These are phyloP conservation scores for Polypterus bichir DNA, from an alignment of 2,113 vertebrate species.

Conservation along the genomic window DNA sequence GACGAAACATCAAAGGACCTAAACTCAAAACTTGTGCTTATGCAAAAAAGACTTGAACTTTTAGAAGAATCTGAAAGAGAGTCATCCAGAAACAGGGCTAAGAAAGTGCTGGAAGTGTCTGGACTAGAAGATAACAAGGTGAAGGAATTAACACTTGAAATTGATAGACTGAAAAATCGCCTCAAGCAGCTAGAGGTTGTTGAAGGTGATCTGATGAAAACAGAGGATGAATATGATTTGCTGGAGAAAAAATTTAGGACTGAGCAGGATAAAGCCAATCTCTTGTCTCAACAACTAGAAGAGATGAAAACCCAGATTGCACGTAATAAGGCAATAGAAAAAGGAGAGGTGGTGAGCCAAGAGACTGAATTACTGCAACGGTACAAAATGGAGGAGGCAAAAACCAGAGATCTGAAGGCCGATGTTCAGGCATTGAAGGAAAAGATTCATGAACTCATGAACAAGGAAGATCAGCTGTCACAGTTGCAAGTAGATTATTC, in stretches of 20 bases:
- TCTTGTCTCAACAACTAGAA: conserved; percentile 71
- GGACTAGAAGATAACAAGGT: conserved; percentile 68
- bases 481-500: conserved; percentile 81
- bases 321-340: conserved; percentile 80
- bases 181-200: conserved; percentile 83
- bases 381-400: conserved; percentile 73
- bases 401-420: conserved; percentile 63
- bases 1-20: conserved; percentile 67
- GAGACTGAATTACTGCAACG: conserved; percentile 71
- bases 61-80: conserved; percentile 64
- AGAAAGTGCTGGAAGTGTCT: conserved; percentile 42
- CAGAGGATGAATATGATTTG: conserved; percentile 86
- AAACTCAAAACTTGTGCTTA: conserved; percentile 48
- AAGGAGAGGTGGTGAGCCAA: conserved; percentile 66
- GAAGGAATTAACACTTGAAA: conserved; percentile 70
- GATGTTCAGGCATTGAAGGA: conserved; percentile 88
- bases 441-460: conserved; percentile 93
- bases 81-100: conserved; percentile 42
- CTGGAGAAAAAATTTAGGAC: conserved; percentile 82
- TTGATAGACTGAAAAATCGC: conserved; percentile 73
- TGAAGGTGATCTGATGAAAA: conserved; percentile 90
- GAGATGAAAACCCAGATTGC: conserved; percentile 79
- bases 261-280: conserved; percentile 82
- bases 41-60: conserved; percentile 65
- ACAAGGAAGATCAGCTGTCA: conserved; percentile 89